Evolutionary conservation across 2,888 invertebrate species (phyloP).

Genomic region (Lycaena phlaeas): DNA sequence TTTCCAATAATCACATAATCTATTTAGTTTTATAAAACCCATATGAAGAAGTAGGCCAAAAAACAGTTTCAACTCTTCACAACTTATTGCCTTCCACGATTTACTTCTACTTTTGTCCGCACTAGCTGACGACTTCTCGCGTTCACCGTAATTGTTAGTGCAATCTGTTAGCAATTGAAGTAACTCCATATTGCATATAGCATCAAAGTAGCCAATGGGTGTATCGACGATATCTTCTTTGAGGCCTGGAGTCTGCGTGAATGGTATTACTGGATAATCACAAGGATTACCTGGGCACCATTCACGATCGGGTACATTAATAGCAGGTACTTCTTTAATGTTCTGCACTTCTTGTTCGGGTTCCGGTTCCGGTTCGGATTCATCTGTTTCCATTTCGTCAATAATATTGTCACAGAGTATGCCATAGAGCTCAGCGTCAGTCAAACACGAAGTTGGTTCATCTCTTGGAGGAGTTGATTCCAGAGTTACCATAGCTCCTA

Average conservation of each 20-base stretch:
- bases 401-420: too few species aligned
- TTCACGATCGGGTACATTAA: too few species aligned
- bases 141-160: conserved; percentile 13
- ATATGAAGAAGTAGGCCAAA: conserved; percentile 6
- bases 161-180: conserved; percentile 14
- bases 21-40: conserved; percentile 2
- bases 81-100: conserved; percentile 10
- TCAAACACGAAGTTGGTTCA: too few species aligned
- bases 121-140: conserved; percentile 8
- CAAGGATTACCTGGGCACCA: too few species aligned
- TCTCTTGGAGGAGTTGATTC: too few species aligned
- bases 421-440: too few species aligned
- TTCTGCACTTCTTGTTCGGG: too few species aligned
- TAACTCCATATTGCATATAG: conserved; percentile 15
- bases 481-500: too few species aligned
- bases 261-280: conserved; percentile 9
- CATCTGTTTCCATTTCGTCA: too few species aligned
- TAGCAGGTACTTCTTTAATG: too few species aligned
- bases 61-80: conserved; percentile 11
- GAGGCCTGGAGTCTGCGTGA: conserved; percentile 15
- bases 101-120: conserved; percentile 8
- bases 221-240: conserved; percentile 17
- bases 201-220: conserved; percentile 18
- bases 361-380: too few species aligned
- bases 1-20: conserved; percentile 2